Evolutionary conservation across 2,888 invertebrate species (phyloP), one percentile per base, ranked within the genome.

Genomic region (Creontiades dilutus): DNA sequence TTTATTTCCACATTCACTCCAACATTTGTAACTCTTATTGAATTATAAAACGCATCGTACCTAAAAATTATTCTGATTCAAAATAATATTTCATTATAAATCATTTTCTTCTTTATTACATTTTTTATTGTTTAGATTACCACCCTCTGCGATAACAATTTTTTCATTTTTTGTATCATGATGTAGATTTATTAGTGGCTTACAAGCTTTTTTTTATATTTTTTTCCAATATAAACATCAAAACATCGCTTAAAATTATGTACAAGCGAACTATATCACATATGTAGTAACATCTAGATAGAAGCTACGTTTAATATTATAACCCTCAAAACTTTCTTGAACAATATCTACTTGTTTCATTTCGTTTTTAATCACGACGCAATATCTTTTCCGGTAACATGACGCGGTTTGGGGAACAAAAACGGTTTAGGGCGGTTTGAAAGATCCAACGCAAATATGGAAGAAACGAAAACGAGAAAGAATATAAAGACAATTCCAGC

Each of bases 201-300:
- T 80, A 88, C 88, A 88, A 88, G 80, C 78, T 28, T 78, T 88
- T 87, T 87, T 48, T 88, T 52, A 27, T 86, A 13, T 57, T 84
- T 85, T n/a, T 57, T 78, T 78, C 48, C 86, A 68, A 86, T 86
- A 86, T 78, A 88, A 88, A 88, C 88, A 88, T 88, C 88, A 88
- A 90, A 90, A 90, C 85, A 90, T 90, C 90, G 90, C 90, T 90
- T 90, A 90, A 90, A 90, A 90, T 90, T 90, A 90, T 90, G 55
- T 90, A 90, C 88, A 88, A 78, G 88, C 90, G 91, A 90, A 91
- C 90, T 90, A 91, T 90, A 90, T 90, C 90, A 91, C 90, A 91
- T 90, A 91, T 86, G 90, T 91, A 91, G 90, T 91, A 90, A 91
- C 90, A 90, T 86, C 91, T 90, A 90, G 86, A 91, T 89, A 90